Evolutionary conservation across 1,140 invertebrate species (phyloP).

Genomic region (Ridgeia piscesae): DNA sequence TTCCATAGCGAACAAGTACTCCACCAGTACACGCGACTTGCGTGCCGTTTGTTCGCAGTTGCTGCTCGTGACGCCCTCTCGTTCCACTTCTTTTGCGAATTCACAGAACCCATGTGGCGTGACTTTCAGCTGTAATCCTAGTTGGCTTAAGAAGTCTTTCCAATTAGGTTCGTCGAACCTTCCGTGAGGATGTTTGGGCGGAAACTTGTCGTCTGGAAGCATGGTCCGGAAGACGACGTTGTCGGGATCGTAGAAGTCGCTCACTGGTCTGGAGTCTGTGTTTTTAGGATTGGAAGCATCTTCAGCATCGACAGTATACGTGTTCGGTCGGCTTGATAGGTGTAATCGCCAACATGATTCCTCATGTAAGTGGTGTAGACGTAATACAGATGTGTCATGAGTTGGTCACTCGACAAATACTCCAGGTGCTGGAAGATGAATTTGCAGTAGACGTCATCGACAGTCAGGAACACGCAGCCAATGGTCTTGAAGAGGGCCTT

Average conservation of each 20-base stretch:
- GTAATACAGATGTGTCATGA: conserved; percentile 23
- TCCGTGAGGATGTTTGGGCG: not conserved
- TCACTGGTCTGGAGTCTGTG: conserved; percentile 6
- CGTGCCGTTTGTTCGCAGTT: conserved; percentile 19
- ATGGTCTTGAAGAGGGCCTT: conserved; percentile 21
- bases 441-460: conserved; percentile 19
- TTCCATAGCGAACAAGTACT: conserved; percentile 20
- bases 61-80: conserved; percentile 27
- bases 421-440: conserved; percentile 28
- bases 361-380: conserved; percentile 19
- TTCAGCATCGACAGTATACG: conserved; percentile 11
- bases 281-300: conserved; percentile 18
- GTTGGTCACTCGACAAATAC: conserved; percentile 8
- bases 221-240: conserved; percentile 25
- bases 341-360: not conserved
- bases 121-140: conserved; percentile 25
- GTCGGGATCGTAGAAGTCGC: conserved; percentile 25
- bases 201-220: conserved; percentile 23
- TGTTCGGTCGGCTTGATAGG: not conserved
- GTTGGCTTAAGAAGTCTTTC: conserved; percentile 24
- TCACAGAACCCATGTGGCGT: conserved; percentile 10
- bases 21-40: conserved; percentile 21
- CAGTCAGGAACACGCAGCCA: conserved; percentile 13
- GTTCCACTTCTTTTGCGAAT: conserved; percentile 25
- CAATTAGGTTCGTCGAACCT: conserved; percentile 20